phyloP scores from a whole-genome alignment of 92 coral and sea anemone genomes.

The Parazoanthus darwini region DNA sequence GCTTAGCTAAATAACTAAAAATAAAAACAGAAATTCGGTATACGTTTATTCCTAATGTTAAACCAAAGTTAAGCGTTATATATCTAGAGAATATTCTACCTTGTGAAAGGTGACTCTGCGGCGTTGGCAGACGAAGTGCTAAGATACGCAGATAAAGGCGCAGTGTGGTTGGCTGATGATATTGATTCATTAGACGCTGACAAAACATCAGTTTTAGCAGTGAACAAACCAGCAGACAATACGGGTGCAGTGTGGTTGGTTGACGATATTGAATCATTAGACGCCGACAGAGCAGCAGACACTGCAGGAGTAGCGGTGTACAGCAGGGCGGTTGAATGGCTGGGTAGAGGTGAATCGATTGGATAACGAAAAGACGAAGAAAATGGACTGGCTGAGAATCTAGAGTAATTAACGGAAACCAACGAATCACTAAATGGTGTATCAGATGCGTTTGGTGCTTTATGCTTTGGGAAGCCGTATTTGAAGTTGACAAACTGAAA shows the following conservation, averaged over 20 bases:
- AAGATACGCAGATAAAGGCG: neutral
- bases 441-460: neutral
- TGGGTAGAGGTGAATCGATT: conserved; percentile 10
- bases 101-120: neutral
- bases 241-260: neutral
- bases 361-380: neutral
- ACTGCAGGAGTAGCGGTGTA: neutral
- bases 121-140: neutral
- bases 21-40: neutral
- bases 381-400: neutral
- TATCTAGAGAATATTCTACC: neutral
- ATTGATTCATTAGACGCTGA: neutral
- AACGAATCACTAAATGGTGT: neutral
- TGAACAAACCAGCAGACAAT: neutral
- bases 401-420: neutral
- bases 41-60: neutral
- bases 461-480: neutral
- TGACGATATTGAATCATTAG: neutral
- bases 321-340: neutral
- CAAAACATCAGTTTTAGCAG: neutral
- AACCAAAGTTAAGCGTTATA: neutral
- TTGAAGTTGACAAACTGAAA: conserved; percentile 18
- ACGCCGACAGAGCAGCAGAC: neutral
- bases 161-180: neutral
- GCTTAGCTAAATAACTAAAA: no score